Evolutionary conservation across 2,888 invertebrate species (phyloP), one percentile per base, ranked within the genome.

Genomic region (Andrena bucephala): DNA sequence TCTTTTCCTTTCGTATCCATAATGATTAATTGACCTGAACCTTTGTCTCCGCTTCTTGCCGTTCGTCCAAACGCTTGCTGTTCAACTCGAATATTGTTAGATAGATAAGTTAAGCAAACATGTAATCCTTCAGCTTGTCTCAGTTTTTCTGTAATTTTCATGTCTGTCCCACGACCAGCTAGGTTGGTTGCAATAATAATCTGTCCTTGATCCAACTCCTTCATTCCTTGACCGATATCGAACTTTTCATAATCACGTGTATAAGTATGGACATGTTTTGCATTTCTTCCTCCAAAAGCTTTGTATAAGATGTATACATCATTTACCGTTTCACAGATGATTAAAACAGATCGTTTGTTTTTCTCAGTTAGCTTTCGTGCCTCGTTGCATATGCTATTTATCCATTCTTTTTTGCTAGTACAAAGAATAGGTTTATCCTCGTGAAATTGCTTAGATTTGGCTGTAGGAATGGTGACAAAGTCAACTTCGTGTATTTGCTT

Each of bases 21-120:
- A 16, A 73, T 42, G 20, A 92, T 89, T 31, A 92, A 77, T 72
- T 90, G 90, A 33, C 90, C 92, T 8, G 91, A 88, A 6, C 94
- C 94, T 20, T 84, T 84, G 62, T 93, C 89, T 0, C 94, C 94
- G 60, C 84, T 83, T 73, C 94, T 86, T 1, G 93, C 92, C 7
- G 94, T 90, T 83, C 94, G 81, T 1, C 94, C 94, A 72, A 91
- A 92, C 2, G 92, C 93, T 89, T 94, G 94, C 52, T 92, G 86
- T 84, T 94, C 93, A n/a, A 94, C 87, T 68, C 94, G 85, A 3
- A 77, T 70, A 82, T 94, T 94, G 5, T 83, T 87, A 2, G 94
- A 94, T n/a, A 94, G 83, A 82, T 90, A 94, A 0, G 93, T 89
- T 7, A 94, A 77, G 71, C 92, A 90, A 6, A 94, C 94, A 77